Conservation (phyloP, 2,888 invertebrate genomes). For the Latrodectus hesperus region DNA sequence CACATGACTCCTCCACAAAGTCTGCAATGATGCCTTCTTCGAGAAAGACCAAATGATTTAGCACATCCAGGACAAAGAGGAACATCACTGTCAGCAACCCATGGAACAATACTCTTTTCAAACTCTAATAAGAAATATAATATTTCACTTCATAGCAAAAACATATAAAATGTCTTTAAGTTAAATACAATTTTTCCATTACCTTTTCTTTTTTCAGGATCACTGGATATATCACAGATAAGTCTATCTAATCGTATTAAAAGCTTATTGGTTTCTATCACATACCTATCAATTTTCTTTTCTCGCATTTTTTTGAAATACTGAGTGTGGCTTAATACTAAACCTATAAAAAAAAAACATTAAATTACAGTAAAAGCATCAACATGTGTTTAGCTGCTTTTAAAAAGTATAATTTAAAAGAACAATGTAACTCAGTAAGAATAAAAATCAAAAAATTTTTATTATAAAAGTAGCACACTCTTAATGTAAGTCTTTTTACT, state of each 20-base stretch:
- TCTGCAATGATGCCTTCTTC: conserved; percentile 94
- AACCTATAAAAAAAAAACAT: conserved; percentile 75
- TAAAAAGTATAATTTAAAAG: background rate
- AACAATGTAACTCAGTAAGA: background rate
- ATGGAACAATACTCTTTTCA: conserved; percentile 85
- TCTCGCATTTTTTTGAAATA: conserved; percentile 83
- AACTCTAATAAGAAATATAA: conserved; percentile 76
- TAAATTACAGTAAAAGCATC: conserved; percentile 15
- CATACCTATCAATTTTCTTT: conserved; percentile 87
- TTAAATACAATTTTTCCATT: background rate
- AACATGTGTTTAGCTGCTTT: too few relatives aligned
- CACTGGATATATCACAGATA: conserved; percentile 84
- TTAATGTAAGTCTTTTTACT: too few relatives aligned
- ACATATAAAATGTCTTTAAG: background rate
- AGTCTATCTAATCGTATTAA: conserved; percentile 94
- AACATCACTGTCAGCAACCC: conserved; percentile 94
- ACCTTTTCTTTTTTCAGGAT: conserved; percentile 73
- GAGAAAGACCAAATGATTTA: conserved; percentile 87
- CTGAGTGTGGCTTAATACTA: conserved; percentile 81
- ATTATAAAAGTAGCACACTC: too few relatives aligned
- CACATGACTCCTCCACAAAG: conserved; percentile 89
- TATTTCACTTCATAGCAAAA: background rate
- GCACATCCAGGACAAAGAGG: conserved; percentile 94
- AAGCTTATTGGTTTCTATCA: conserved; percentile 95
- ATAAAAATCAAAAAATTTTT: too few relatives aligned